phyloP scores from a whole-genome alignment of 2,797 vertebrate genomes.

The Margarornis squamiger region DNA sequence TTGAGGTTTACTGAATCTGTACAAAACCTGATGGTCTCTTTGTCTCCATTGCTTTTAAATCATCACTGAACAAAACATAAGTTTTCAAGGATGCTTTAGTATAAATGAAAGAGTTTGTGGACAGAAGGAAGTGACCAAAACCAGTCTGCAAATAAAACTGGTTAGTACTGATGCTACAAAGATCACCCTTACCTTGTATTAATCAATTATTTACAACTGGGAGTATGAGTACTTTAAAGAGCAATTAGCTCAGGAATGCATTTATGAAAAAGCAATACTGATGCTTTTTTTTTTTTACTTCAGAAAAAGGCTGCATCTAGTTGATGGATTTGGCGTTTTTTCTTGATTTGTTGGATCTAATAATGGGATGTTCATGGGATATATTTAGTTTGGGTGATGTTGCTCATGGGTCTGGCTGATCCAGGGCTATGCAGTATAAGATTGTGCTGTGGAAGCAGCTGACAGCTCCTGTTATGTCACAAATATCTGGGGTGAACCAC shows the following conservation, averaged over 20 bases:
- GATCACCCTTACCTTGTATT: neutral
- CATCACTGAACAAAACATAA: neutral
- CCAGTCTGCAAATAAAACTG: neutral
- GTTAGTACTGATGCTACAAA: neutral
- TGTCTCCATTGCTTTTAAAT: neutral
- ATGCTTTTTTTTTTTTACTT: neutral
- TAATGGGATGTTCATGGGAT: neutral
- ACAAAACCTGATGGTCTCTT: neutral
- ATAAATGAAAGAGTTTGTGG: neutral
- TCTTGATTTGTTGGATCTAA: neutral
- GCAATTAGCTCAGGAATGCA: neutral
- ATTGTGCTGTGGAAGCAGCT: neutral
- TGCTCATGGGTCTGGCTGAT: neutral
- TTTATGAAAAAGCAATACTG: neutral
- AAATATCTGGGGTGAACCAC: neutral
- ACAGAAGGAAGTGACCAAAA: neutral
- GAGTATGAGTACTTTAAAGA: neutral
- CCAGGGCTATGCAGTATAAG: neutral
- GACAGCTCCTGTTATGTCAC: slow-evolving; percentile 1
- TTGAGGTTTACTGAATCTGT: neutral
- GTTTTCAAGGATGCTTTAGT: neutral
- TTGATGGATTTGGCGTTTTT: neutral
- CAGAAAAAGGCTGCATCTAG: neutral
- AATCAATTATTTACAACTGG: neutral
- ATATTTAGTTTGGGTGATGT: neutral